phyloP scores from a whole-genome alignment of 2,113 vertebrate genomes.

The Bettongia penicillata region DNA sequence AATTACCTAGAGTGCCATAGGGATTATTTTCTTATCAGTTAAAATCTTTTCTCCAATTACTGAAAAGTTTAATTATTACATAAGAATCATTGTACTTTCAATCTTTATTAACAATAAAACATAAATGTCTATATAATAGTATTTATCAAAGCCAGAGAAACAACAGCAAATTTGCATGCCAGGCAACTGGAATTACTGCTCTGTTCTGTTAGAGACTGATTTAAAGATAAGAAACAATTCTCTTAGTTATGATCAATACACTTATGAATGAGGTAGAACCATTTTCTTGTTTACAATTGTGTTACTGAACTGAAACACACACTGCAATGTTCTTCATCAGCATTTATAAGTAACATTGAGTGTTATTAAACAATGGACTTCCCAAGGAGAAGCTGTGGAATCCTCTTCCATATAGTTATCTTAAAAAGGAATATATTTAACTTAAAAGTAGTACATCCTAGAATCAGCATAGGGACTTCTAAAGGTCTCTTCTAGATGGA shows the following conservation, averaged over 20 bases:
- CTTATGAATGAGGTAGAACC: conserved; percentile 68
- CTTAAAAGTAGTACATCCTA: conserved; percentile 32
- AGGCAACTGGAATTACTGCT: background rate
- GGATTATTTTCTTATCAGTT: conserved; percentile 26
- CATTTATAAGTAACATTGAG: conserved; percentile 20
- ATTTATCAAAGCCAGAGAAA: conserved; percentile 13
- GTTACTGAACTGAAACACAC: conserved; percentile 53
- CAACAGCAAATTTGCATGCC: conserved; percentile 32
- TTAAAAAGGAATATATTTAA: conserved; percentile 39
- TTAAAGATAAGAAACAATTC: background rate
- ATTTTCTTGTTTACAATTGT: conserved; percentile 80
- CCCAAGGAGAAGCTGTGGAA: background rate
- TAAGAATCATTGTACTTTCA: conserved; percentile 14
- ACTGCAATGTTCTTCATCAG: conserved; percentile 49
- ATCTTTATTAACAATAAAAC: background rate
- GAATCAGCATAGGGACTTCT: conserved; percentile 53
- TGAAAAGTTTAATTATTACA: conserved; percentile 33
- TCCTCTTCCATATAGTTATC: conserved; percentile 32
- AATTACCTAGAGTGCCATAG: background rate
- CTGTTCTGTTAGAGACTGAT: conserved; percentile 10
- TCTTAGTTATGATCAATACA: conserved; percentile 56
- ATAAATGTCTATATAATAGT: background rate
- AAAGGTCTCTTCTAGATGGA: conserved; percentile 57
- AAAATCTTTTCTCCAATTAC: conserved; percentile 14
- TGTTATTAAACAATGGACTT: background rate